phyloP scores from a whole-genome alignment of 2,113 vertebrate species.

The Seriola rivoliana region DNA sequence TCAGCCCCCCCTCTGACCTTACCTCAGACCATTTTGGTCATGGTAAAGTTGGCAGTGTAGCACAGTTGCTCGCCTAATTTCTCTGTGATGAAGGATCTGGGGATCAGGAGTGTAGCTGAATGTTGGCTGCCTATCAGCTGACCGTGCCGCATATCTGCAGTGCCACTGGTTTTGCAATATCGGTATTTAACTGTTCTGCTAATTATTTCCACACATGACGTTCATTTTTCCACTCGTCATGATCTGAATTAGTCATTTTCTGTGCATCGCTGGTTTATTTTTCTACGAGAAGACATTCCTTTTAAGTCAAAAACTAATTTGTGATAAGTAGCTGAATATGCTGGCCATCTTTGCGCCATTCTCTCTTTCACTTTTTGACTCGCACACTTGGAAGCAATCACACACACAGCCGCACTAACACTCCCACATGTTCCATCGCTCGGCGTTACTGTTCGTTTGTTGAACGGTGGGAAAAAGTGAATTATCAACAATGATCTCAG shows the following conservation, averaged over 20 bases:
- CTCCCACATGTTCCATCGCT: conserved; percentile 64
- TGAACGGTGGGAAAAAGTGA: conserved; percentile 76
- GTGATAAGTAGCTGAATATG: conserved; percentile 42
- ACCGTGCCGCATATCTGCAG: conserved; percentile 3
- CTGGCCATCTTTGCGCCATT: conserved; percentile 21
- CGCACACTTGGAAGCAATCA: conserved; percentile 67
- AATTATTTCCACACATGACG: conserved; percentile 24
- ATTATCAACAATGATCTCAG: conserved; percentile 83
- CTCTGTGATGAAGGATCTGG: conserved; percentile 32
- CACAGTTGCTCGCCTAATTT: conserved; percentile 34
- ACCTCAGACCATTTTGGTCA: conserved; percentile 30
- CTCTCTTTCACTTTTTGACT: conserved; percentile 30
- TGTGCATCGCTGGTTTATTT: not conserved
- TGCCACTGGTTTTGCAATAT: conserved; percentile 13
- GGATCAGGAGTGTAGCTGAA: conserved; percentile 25
- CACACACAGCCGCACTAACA: conserved; percentile 23
- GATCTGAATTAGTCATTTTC: conserved; percentile 22
- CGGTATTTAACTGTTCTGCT: conserved; percentile 17
- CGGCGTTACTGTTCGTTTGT: conserved; percentile 40
- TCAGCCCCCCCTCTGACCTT: not conserved
- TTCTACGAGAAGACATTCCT: not conserved
- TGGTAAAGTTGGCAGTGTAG: conserved; percentile 36
- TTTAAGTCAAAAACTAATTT: conserved; percentile 42
- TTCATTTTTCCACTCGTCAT: conserved; percentile 22
- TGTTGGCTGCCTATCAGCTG: conserved; percentile 27